These are phyloP conservation scores for Aromia moschata DNA, from an alignment of 2,888 invertebrate species.

Conservation along the genomic window DNA sequence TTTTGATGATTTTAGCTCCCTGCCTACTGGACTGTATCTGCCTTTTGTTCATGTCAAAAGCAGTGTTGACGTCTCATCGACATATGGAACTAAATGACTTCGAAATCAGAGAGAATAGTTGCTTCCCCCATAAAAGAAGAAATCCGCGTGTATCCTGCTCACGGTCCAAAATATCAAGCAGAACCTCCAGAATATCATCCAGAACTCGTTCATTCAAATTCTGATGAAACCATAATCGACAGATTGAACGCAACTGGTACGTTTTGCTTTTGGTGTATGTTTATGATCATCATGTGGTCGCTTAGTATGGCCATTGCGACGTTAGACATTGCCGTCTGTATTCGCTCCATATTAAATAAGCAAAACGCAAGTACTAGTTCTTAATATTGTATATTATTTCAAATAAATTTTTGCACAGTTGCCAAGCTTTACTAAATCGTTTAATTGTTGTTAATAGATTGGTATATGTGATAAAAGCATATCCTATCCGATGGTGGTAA, in stretches of 20 bases:
- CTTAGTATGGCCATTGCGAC: not conserved
- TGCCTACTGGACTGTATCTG: no score
- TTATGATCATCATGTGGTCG: constrained; percentile 3
- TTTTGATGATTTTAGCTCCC: no score
- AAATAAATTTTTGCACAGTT: no score
- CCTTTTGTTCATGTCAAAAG: no score
- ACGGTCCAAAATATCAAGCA: not conserved
- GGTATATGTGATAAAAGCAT: no score
- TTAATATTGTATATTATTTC: no score
- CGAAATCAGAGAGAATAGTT: constrained; percentile 12
- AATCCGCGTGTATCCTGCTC: not conserved
- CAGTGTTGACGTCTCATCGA: not conserved
- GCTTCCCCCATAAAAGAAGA: constrained; percentile 5
- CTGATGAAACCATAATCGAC: not conserved
- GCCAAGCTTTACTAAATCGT: no score
- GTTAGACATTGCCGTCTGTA: not conserved
- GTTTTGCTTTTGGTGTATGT: constrained; percentile 8
- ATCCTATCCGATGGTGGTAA: no score
- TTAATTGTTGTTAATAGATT: no score
- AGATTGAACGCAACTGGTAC: constrained; percentile 4
- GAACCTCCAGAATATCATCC: not conserved
- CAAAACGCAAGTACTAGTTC: no score
- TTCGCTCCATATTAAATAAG: no score
- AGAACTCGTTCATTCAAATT: no score
- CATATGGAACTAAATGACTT: not conserved